phyloP scores from a whole-genome alignment of 1,140 invertebrate species.

The Adoxophyes honmai region DNA sequence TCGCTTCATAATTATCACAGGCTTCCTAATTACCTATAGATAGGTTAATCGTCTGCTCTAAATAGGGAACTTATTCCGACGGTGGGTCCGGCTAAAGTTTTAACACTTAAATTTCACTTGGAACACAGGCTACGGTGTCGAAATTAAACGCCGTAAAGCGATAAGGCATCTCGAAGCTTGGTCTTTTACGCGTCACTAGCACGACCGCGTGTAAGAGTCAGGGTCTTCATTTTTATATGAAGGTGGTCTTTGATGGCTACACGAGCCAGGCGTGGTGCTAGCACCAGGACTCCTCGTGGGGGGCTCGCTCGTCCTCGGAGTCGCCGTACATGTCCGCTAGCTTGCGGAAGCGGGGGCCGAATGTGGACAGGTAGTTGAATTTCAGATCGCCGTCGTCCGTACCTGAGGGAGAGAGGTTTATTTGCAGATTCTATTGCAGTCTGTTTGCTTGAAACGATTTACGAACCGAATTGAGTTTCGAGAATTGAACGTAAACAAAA shows the following conservation, averaged over 20 bases:
- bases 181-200: constrained; percentile 30
- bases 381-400: constrained; percentile 97
- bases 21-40: constrained; percentile 11
- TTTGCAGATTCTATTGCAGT: constrained; percentile 9
- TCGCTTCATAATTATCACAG: not conserved
- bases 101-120: constrained; percentile 19
- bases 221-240: constrained; percentile 9
- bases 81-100: constrained; percentile 18
- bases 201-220: constrained; percentile 28
- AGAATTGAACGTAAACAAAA: no score
- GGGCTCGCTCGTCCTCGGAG: constrained; percentile 87
- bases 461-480: no score
- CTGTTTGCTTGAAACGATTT: no score
- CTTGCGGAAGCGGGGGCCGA: constrained; percentile 97
- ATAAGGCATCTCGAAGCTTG: constrained; percentile 53
- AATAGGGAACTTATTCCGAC: constrained; percentile 18
- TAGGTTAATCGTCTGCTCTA: not conserved
- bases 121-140: constrained; percentile 14
- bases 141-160: constrained; percentile 23
- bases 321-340: constrained; percentile 98
- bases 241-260: constrained; percentile 41
- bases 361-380: constrained; percentile 97
- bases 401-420: constrained; percentile 66
- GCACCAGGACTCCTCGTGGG: constrained; percentile 88
- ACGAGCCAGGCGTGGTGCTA: constrained; percentile 76